phyloP scores from a whole-genome alignment of 2,113 vertebrate species.

The Macheiramphus alcinus region DNA sequence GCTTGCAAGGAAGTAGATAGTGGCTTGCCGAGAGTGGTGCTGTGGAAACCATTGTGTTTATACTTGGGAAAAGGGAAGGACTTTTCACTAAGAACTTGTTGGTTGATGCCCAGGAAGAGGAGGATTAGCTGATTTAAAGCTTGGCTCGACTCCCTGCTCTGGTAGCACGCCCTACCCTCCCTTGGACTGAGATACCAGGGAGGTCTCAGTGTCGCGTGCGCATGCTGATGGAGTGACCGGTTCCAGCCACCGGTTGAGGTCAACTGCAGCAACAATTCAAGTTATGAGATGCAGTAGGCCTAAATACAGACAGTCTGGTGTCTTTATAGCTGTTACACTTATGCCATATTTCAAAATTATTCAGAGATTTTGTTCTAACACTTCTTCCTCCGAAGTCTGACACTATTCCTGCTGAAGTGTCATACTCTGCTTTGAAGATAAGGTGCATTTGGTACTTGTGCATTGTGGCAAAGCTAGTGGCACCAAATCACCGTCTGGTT shows the following conservation, averaged over 20 bases:
- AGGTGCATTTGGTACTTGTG: neutral
- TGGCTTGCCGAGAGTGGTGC: neutral
- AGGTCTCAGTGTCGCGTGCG: accelerated
- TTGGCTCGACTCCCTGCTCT: neutral
- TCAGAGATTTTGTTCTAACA: neutral
- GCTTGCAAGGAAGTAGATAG: neutral
- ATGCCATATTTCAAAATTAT: neutral
- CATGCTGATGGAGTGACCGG: neutral
- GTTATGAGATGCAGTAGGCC: neutral
- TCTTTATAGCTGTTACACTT: neutral
- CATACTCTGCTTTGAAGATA: neutral
- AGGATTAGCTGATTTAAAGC: neutral
- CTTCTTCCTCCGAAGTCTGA: neutral
- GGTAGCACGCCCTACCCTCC: neutral
- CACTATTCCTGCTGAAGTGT: neutral
- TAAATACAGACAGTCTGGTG: neutral
- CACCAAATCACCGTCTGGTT: neutral
- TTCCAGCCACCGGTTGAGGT: neutral
- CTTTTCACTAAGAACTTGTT: neutral
- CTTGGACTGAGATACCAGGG: neutral
- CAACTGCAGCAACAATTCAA: neutral
- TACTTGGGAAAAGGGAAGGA: neutral
- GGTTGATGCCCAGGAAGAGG: neutral
- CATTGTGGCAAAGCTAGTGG: neutral
- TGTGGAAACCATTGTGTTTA: neutral